Evolutionary conservation across 2,113 vertebrate genomes (phyloP), one percentile per base, ranked within the genome.

Genomic region (Hyperoodon ampullatus): DNA sequence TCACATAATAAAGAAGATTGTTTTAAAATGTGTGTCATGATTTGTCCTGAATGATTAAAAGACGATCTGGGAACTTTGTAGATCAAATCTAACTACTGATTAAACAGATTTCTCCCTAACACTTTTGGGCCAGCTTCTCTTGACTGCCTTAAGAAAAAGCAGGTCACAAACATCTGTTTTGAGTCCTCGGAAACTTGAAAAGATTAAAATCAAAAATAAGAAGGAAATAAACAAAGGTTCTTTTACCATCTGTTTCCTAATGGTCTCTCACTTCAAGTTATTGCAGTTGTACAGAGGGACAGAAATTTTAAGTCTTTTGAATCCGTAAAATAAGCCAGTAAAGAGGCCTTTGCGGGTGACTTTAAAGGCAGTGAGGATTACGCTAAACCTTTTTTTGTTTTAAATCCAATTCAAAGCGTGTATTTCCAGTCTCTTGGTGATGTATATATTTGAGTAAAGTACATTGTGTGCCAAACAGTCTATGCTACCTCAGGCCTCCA

Each of bases 131-230:
- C 90, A 94, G 33, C 47, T 85, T 97, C n/a, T 90, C 24, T 94
- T 90, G 53, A 70, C 82, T 71, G 68, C 83, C n/a, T 85, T 11
- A 58, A 88, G 91, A 78, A 96, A 95, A 75, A 58, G 1, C 55
- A 95, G 87, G 55, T 90, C 33, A 68, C 66, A 88, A 92, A 93
- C 61, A 95, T 97, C 94, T 98, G 96, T 80, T 94, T 86, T 83
- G 68, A 96, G 96, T 74, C 90, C 80, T 95, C 44, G 66, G 92
- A 97, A 97, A 96, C 90, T 90, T 95, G 81, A 92, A 96, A 93
- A 96, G 87, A 96, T 90, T 90, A 94, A 96, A 97, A 92, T 93
- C 4, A 97, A 96, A 97, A 96, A 95, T 82, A 84, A 91, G 75
- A 83, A 96, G 75, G 84, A 93, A 95, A 96, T 68, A 98, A 97